These are phyloP conservation scores for Andricus curvator DNA, from an alignment of 2,888 invertebrate species.

Conservation along the genomic window DNA sequence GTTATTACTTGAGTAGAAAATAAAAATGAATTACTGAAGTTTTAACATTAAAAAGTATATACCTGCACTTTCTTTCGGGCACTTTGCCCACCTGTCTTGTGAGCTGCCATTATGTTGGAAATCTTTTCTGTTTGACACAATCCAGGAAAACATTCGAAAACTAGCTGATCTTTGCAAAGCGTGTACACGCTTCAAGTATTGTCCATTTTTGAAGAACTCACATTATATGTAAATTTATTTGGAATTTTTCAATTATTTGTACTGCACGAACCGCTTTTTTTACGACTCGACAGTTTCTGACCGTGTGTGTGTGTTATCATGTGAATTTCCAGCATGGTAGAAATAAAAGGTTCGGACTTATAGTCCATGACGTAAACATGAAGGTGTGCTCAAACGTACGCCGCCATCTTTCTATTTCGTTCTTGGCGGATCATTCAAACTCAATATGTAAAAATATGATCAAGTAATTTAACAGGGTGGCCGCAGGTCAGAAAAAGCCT, in stretches of 20 bases:
- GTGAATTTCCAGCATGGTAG: not conserved
- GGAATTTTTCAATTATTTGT: not conserved
- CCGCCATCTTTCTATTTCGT: not conserved
- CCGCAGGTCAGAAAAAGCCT: no score
- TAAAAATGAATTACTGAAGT: not conserved
- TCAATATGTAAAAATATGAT: not conserved
- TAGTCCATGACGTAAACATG: not conserved
- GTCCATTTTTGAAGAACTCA: slow-evolving; percentile 18
- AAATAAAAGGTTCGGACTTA: not conserved
- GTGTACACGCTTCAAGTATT: not conserved
- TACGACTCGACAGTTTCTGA: not conserved
- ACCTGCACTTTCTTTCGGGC: slow-evolving; percentile 81
- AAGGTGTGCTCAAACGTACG: not conserved
- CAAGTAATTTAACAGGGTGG: no score
- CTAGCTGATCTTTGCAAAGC: not conserved
- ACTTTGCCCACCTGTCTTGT: slow-evolving; percentile 79
- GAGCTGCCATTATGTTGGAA: slow-evolving; percentile 75
- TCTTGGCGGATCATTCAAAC: not conserved
- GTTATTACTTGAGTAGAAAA: not conserved
- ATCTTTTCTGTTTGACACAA: not conserved
- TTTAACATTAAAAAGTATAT: slow-evolving; percentile 49
- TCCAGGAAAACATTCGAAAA: slow-evolving; percentile 16
- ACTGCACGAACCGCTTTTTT: not conserved
- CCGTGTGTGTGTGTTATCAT: not conserved
- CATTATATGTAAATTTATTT: not conserved